These are phyloP conservation scores for Tribolium madens DNA, from an alignment of 1,140 invertebrate species.

Conservation along the genomic window DNA sequence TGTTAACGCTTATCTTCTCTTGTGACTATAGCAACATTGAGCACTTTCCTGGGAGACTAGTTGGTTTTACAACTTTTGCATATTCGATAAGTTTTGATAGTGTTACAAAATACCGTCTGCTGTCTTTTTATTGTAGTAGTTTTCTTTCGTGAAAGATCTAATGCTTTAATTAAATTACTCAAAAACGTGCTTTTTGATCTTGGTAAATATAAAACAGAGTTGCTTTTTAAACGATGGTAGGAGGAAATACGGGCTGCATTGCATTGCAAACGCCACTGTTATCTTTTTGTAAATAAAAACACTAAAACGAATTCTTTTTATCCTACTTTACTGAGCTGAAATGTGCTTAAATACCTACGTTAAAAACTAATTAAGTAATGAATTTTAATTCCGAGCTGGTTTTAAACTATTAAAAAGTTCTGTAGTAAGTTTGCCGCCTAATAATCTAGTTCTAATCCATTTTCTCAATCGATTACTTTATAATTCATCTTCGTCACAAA, in stretches of 20 bases:
- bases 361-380: background rate
- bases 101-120: conserved; percentile 8
- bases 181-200: conserved; percentile 33
- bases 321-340: background rate
- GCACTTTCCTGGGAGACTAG: conserved; percentile 15
- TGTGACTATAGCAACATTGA: conserved; percentile 10
- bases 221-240: background rate
- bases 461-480: too few relatives aligned
- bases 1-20: conserved; percentile 1
- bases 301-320: background rate
- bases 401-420: background rate
- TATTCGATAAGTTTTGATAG: conserved; percentile 33
- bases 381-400: background rate
- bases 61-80: conserved; percentile 38
- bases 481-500: too few relatives aligned
- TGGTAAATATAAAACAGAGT: conserved; percentile 12
- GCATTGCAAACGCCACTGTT: background rate
- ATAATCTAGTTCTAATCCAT: too few relatives aligned
- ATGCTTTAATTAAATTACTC: conserved; percentile 28
- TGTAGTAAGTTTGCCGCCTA: too few relatives aligned
- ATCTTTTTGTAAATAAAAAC: conserved; percentile 7
- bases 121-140: background rate
- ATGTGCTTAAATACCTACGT: background rate
- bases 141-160: background rate
- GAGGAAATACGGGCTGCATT: background rate